Evolutionary conservation across 1,140 invertebrate genomes (phyloP).

Genomic region (Meloidogyne chitwoodi): DNA sequence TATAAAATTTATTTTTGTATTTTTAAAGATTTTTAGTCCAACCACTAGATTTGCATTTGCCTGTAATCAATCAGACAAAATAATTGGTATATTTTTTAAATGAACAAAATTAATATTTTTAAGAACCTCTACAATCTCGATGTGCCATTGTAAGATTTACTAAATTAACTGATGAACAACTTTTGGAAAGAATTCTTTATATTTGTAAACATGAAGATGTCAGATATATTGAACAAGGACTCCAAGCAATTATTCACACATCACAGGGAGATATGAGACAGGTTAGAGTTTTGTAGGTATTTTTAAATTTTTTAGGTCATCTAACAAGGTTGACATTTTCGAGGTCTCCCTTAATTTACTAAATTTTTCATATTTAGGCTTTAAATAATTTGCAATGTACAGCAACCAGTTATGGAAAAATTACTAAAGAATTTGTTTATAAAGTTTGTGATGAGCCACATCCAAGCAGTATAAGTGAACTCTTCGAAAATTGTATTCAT

Average conservation of each 20-base stretch:
- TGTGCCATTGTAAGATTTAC: slow-evolving; percentile 95
- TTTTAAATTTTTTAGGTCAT: background rate
- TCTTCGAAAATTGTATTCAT: slow-evolving; percentile 74
- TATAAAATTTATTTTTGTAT: background rate
- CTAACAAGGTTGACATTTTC: background rate
- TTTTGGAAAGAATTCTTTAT: slow-evolving; percentile 75
- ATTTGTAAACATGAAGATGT: slow-evolving; percentile 75
- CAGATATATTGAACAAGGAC: slow-evolving; percentile 83
- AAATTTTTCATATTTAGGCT: slow-evolving; percentile 63
- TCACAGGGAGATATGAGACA: slow-evolving; percentile 96
- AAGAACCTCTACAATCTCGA: slow-evolving; percentile 92
- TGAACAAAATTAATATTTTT: background rate
- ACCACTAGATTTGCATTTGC: slow-evolving; percentile 96
- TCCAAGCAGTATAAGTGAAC: slow-evolving; percentile 83
- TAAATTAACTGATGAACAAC: slow-evolving; percentile 77
- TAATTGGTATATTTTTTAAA: slow-evolving; percentile 69
- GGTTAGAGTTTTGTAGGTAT: slow-evolving; percentile 43
- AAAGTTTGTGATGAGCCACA: slow-evolving; percentile 99
- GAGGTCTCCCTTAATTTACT: background rate
- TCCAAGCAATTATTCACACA: slow-evolving; percentile 94
- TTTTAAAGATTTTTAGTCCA: slow-evolving; percentile 74
- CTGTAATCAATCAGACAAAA: slow-evolving; percentile 97
- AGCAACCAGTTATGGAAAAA: slow-evolving; percentile 82
- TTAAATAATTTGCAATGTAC: slow-evolving; percentile 98
- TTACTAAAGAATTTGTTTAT: slow-evolving; percentile 93